These are phyloP conservation scores for Gryllus longicercus DNA, from an alignment of 2,888 invertebrate genomes.

Conservation along the genomic window DNA sequence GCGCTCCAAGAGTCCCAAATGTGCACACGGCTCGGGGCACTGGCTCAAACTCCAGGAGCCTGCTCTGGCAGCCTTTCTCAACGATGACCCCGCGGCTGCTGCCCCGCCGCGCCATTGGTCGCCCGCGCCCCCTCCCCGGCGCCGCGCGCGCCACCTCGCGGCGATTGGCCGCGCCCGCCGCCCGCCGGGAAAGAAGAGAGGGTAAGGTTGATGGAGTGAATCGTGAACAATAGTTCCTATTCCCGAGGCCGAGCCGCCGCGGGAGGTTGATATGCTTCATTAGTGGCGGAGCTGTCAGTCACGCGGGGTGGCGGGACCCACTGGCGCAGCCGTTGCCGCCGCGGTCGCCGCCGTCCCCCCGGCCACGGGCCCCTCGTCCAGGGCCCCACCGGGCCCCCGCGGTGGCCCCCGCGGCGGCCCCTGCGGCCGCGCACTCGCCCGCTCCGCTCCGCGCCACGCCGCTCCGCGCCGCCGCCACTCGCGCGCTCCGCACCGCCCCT, in stretches of 20 bases:
- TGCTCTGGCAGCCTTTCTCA: slow-evolving; percentile 1
- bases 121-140: background rate
- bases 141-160: background rate
- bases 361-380: background rate
- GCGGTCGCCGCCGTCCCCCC: background rate
- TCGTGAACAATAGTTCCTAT: slow-evolving; percentile 10
- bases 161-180: background rate
- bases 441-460: background rate
- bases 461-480: too few relatives aligned
- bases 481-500: too few relatives aligned
- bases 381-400: background rate
- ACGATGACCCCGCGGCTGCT: slow-evolving; percentile 9
- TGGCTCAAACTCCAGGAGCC: slow-evolving; percentile 2
- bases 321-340: background rate
- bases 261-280: slow-evolving; percentile 17
- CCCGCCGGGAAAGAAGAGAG: background rate
- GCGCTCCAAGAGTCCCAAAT: background rate
- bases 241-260: slow-evolving; percentile 5
- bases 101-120: background rate
- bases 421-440: background rate
- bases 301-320: background rate
- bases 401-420: background rate
- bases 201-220: slow-evolving; percentile 17
- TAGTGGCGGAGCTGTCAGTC: background rate
- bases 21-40: slow-evolving; percentile 17